These are phyloP conservation scores for Nothoprocta pentlandii DNA, from an alignment of 2,113 vertebrate species.

Conservation along the genomic window DNA sequence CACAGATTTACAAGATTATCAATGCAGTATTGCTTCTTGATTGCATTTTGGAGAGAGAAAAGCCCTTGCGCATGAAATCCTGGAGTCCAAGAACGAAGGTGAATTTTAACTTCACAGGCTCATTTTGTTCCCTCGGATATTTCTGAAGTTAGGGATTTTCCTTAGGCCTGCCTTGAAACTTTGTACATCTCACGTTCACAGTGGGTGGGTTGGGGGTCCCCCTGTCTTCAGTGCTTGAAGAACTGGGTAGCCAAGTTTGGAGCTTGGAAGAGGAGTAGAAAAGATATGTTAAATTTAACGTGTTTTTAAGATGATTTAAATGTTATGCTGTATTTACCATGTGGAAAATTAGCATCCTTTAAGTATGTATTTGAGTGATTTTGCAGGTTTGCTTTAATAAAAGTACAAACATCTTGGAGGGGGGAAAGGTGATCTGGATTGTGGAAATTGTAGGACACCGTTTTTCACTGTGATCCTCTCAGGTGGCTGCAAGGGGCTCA, in stretches of 20 bases:
- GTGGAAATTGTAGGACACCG: not conserved
- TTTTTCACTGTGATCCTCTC: not conserved
- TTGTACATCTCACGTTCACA: constrained; percentile 13
- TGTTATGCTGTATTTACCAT: not conserved
- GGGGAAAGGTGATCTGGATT: not conserved
- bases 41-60: not conserved
- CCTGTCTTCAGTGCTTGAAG: constrained; percentile 9
- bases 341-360: not conserved
- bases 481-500: accelerated
- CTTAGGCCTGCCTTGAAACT: constrained; percentile 29
- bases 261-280: not conserved
- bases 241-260: not conserved
- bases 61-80: not conserved
- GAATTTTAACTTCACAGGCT: not conserved
- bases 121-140: constrained; percentile 3
- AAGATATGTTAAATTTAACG: not conserved
- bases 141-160: not conserved
- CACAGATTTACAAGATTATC: not conserved
- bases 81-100: not conserved
- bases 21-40: not conserved
- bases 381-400: not conserved
- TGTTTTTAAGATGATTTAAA: not conserved
- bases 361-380: constrained; percentile 28
- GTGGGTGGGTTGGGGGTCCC: constrained; percentile 1
- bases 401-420: not conserved